Base-by-base conservation (phyloP, 2,797 vertebrate genomes). In the Cyprinella venusta region DNA sequence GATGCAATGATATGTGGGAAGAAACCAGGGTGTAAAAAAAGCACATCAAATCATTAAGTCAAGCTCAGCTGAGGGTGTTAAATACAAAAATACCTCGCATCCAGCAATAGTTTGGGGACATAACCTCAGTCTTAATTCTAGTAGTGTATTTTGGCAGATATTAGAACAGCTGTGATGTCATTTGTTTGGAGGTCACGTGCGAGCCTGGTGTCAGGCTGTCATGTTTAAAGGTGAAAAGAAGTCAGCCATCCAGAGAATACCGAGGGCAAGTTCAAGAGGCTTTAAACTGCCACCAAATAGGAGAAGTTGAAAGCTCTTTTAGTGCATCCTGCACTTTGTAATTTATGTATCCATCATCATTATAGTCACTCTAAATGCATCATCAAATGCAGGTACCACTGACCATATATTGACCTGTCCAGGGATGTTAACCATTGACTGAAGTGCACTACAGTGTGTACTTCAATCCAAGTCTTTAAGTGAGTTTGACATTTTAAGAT, bases 51-150 rank as follows among this genome's bases (percentile, higher is more conserved):
- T 80, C 61, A 64, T 74, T 77, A 70, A 65, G 33, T 78, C 36
- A 74, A 56, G 64, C 38, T 33, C 59, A 2, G 85, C 86, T 80
- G 85, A 89, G 56, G 45, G 89, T 78, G 88, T 92, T 88, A 90
- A 86, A 91, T 68, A 50, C 87, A 91, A 90, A 88, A 88, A 75
- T 64, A 48, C 84, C 69, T 68, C 4, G 56, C 85, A 59, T 83
- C 87, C 90, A 86, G 24, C 38, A n/a, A 7, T 6, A 2, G 12
- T 85, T 88, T 72, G 83, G 64, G 82, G 67, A 76, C 91, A 89
- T 90, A 90, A 91, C 88, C 88, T 87, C 87, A 90, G 92, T 93
- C 86, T 92, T 90, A 92, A 84, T 91, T 91, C 90, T 92, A 88
- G 89, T 90, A 77, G 89, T 89, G 82, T 77, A 89, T 91, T 91